Percentiles rank a stretch among this genome's conserved stretches.
Evolutionary conservation across 2,113 vertebrate genomes (phyloP).

Genomic region (Gasterosteus aculeatus): DNA sequence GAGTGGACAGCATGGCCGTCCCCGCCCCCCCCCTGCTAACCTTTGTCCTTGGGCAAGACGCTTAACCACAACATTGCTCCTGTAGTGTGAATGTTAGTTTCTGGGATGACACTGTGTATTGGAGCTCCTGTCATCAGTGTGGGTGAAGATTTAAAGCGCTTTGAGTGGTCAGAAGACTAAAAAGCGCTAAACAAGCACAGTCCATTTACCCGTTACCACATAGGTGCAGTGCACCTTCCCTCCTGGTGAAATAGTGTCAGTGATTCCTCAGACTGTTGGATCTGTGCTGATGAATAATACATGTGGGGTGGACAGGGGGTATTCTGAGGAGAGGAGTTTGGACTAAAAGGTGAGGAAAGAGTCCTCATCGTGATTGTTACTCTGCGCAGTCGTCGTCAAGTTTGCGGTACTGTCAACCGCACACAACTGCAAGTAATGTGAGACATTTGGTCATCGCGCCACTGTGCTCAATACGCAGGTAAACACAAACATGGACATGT

Average conservation of each 20-base stretch:
- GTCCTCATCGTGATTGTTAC: not conserved
- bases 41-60: too few relatives aligned
- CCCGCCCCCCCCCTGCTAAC: too few relatives aligned
- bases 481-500: not conserved
- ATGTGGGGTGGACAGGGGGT: not conserved
- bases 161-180: too few relatives aligned
- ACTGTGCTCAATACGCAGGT: too few relatives aligned
- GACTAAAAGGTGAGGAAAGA: not conserved
- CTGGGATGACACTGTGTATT: too few relatives aligned
- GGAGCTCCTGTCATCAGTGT: too few relatives aligned
- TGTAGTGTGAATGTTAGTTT: too few relatives aligned
- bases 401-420: not conserved
- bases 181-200: too few relatives aligned
- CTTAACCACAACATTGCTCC: too few relatives aligned
- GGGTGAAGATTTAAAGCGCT: too few relatives aligned
- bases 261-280: not conserved
- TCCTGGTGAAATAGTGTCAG: not conserved
- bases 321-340: not conserved
- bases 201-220: not conserved
- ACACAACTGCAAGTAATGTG: not conserved
- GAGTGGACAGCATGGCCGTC: too few relatives aligned
- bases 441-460: not conserved
- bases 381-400: not conserved
- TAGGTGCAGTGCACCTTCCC: not conserved
- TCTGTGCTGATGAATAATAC: not conserved